Evolutionary conservation across 1,140 invertebrate species (phyloP).

Genomic region (Probaryconus sp.): DNA sequence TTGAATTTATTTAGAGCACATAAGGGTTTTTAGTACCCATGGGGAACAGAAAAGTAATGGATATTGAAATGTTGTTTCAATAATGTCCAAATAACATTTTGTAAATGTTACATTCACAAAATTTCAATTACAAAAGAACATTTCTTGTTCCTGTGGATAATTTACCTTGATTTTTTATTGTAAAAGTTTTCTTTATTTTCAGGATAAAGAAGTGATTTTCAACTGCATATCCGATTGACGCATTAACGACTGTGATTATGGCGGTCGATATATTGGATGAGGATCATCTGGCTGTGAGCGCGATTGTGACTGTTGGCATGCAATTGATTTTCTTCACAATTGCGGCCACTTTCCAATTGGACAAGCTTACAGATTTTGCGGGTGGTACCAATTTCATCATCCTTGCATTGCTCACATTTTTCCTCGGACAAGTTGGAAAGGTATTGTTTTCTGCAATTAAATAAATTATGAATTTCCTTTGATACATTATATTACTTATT

Average conservation of each 20-base stretch:
- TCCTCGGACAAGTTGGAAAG: conserved; percentile 88
- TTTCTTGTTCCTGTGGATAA: no score
- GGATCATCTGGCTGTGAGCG: conserved; percentile 92
- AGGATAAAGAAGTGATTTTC: conserved; percentile 35
- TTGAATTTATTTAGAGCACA: no score
- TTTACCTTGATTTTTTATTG: no score
- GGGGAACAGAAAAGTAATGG: no score
- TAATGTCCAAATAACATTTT: no score
- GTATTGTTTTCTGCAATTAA: conserved; percentile 66
- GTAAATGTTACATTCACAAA: no score
- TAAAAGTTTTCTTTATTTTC: no score
- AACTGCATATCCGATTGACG: conserved; percentile 1
- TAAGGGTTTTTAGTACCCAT: no score
- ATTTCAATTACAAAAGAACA: no score
- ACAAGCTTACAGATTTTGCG: conserved; percentile 95
- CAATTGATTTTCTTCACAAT: conserved; percentile 93
- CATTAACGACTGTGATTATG: conserved; percentile 74
- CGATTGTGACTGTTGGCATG: conserved; percentile 91
- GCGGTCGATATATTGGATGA: conserved; percentile 87
- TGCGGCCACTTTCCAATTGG: conserved; percentile 90
- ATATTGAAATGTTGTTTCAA: no score
- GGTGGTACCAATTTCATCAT: conserved; percentile 95
- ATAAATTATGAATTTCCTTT: neutral
- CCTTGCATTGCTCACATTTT: conserved; percentile 90
- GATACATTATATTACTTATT: no score